Conservation (phyloP, 2,113 vertebrate genomes). For the Archocentrus centrarchus region DNA sequence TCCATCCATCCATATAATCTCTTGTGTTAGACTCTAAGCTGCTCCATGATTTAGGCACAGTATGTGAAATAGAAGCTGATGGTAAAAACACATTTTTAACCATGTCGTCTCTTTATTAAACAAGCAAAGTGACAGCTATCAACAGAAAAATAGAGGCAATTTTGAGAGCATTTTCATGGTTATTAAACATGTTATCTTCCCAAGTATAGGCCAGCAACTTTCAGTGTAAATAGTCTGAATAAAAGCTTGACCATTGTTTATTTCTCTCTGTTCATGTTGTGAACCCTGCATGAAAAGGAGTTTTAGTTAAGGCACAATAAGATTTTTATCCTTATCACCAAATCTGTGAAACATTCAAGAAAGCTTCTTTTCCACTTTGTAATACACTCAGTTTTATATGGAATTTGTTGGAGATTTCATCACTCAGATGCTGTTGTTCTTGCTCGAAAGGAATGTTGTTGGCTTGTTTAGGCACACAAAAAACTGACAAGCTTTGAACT, state of each 20-base stretch:
- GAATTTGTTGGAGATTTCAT: constrained; percentile 1
- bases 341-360: background rate
- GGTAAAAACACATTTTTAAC: no score
- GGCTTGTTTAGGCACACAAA: constrained; percentile 11
- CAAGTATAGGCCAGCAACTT: background rate
- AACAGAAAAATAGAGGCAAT: background rate
- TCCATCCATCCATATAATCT: background rate
- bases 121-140: no score
- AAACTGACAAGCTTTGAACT: constrained; percentile 5
- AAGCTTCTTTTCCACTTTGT: background rate
- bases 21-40: background rate
- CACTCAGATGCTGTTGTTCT: constrained; percentile 1
- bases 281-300: background rate
- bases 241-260: background rate
- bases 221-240: background rate
- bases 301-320: background rate
- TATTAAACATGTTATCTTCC: background rate
- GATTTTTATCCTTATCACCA: background rate
- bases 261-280: background rate
- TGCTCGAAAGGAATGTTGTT: constrained; percentile 36
- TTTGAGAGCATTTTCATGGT: no score
- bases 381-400: background rate
- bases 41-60: background rate
- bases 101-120: no score
- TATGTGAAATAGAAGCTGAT: background rate